Percentiles rank a stretch among this genome's conserved stretches.
Evolutionary conservation across 2,888 invertebrate genomes (phyloP).

Genomic region (Coenonympha arcania): DNA sequence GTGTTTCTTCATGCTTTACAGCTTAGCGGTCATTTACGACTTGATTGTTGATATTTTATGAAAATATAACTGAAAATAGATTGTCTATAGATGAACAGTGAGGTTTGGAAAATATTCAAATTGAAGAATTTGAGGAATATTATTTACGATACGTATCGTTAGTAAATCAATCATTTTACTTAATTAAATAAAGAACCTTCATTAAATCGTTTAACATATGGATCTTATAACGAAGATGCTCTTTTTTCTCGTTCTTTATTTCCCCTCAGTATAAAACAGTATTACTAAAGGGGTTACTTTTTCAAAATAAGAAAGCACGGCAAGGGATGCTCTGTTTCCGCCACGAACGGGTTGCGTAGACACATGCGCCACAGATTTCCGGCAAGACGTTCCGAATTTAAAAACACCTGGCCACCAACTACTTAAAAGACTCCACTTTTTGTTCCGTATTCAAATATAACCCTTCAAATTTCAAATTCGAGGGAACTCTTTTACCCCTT

Average conservation of each 20-base stretch:
- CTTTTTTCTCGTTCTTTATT: conserved; percentile 6
- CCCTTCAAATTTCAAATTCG: conserved; percentile 52
- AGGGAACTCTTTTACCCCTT: conserved; percentile 58
- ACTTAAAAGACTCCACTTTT: conserved; percentile 55
- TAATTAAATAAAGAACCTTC: background rate
- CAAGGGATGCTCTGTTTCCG: conserved; percentile 68
- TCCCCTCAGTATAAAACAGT: conserved; percentile 18
- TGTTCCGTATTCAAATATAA: conserved; percentile 42
- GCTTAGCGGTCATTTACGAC: too few species aligned
- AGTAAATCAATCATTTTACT: background rate
- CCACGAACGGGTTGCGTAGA: conserved; percentile 57
- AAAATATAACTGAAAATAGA: too few species aligned
- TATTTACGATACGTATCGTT: background rate
- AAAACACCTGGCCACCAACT: conserved; percentile 64
- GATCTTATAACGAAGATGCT: conserved; percentile 6
- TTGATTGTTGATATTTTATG: too few species aligned
- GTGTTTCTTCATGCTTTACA: too few species aligned
- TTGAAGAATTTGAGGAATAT: background rate
- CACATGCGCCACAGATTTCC: conserved; percentile 70
- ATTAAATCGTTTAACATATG: conserved; percentile 9
- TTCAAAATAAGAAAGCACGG: conserved; percentile 44
- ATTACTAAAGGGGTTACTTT: conserved; percentile 40
- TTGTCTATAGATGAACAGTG: too few species aligned
- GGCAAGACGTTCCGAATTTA: conserved; percentile 57
- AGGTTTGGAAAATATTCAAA: too few species aligned